Percentiles rank a stretch among this genome's conserved stretches.
These are phyloP conservation scores for Prunella fulvescens DNA, from an alignment of 2,113 vertebrate species.

Conservation along the genomic window DNA sequence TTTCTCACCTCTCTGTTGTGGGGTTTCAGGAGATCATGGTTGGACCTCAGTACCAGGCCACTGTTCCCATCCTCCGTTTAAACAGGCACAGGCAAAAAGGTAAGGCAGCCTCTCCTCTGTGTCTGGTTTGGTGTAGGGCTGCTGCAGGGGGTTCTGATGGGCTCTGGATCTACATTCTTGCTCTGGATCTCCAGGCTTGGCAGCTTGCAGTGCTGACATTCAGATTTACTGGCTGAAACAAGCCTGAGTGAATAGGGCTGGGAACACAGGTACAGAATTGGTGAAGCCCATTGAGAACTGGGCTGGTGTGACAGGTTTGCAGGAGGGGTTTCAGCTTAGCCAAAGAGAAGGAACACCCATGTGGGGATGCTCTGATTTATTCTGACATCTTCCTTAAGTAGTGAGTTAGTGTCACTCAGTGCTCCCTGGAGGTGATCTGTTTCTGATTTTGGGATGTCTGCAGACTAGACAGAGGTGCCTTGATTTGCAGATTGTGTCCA, in stretches of 20 bases:
- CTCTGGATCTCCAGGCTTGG: not conserved
- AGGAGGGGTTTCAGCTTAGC: not conserved
- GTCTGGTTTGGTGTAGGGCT: not conserved
- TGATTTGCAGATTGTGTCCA: not conserved
- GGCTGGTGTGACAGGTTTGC: not conserved
- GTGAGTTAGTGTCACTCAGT: not conserved
- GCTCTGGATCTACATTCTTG: not conserved
- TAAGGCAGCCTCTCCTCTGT: constrained; percentile 27
- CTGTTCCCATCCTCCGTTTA: constrained; percentile 78
- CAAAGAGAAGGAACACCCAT: not conserved
- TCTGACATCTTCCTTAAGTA: not conserved
- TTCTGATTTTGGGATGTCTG: not conserved
- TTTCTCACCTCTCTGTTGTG: not conserved
- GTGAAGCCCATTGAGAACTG: not conserved
- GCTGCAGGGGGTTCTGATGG: not conserved
- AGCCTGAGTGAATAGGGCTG: not conserved
- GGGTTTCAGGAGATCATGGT: constrained; percentile 89
- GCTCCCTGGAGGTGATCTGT: not conserved
- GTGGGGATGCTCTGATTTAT: not conserved
- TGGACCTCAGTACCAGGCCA: constrained; percentile 90
- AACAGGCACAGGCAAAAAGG: constrained; percentile 79
- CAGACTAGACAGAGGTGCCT: not conserved
- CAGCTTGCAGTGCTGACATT: not conserved
- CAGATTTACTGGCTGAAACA: not conserved
- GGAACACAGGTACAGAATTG: not conserved